Evolutionary conservation across 2,113 vertebrate species (phyloP).

Genomic region (Edolisoma coerulescens): DNA sequence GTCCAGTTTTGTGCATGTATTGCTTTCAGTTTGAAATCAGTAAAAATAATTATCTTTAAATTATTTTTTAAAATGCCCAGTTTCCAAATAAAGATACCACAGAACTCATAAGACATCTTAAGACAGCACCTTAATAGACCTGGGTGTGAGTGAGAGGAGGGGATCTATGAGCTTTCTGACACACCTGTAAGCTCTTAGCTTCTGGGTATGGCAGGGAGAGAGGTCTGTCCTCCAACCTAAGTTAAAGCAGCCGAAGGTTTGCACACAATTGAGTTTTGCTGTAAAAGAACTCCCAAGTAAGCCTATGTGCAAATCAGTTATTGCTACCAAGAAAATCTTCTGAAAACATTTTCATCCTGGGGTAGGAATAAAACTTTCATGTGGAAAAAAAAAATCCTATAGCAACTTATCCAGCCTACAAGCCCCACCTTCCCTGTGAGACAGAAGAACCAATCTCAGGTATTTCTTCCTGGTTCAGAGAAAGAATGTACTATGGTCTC

Average conservation of each 20-base stretch:
- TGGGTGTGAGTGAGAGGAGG: neutral
- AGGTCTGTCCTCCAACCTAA: neutral
- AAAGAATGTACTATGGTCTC: accelerated
- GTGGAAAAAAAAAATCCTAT: neutral
- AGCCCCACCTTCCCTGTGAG: neutral
- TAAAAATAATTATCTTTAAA: neutral
- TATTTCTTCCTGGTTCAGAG: neutral
- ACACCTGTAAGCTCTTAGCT: neutral
- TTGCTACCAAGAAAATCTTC: neutral
- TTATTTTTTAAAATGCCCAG: neutral
- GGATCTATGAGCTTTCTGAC: neutral
- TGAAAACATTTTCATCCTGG: neutral
- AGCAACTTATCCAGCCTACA: neutral
- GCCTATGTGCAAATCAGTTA: neutral
- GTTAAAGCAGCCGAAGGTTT: neutral
- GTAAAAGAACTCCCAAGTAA: neutral
- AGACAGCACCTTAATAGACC: neutral
- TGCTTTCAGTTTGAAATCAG: neutral
- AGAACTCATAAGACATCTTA: neutral
- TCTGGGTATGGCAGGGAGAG: neutral
- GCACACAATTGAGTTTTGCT: neutral
- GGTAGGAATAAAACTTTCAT: neutral
- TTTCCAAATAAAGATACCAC: neutral
- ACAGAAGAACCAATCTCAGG: neutral
- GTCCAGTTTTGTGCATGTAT: neutral